Percentiles rank a stretch among this genome's conserved stretches.
Conservation (phyloP, 2,888 invertebrate genomes). For the Leucophenga maculata region DNA sequence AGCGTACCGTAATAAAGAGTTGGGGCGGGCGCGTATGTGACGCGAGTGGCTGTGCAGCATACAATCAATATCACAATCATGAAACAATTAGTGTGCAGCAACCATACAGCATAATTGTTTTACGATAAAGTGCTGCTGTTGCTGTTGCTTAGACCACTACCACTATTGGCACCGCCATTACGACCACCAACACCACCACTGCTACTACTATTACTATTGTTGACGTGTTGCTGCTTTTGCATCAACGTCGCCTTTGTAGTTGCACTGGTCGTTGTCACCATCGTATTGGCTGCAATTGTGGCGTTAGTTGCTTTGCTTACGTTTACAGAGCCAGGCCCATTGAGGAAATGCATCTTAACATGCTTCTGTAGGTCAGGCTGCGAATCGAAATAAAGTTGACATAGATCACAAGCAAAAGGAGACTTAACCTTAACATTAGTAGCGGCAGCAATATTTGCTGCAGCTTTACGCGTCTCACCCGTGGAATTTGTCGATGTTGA, state of each 20-base stretch:
- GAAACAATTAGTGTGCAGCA: too few species aligned
- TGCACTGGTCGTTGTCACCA: not conserved
- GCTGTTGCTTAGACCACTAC: too few species aligned
- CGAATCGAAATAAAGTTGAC: constrained; percentile 70
- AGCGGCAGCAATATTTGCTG: constrained; percentile 42
- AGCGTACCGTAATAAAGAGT: too few species aligned
- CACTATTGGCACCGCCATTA: too few species aligned
- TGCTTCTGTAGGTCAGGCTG: constrained; percentile 70
- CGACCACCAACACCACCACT: too few species aligned
- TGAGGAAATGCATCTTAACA: constrained; percentile 72
- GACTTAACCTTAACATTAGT: constrained; percentile 48
- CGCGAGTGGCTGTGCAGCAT: too few species aligned
- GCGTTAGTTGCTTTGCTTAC: not conserved
- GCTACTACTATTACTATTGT: too few species aligned
- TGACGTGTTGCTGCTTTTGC: not conserved
- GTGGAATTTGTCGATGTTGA: constrained; percentile 52
- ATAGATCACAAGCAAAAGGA: constrained; percentile 70
- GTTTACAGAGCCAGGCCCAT: constrained; percentile 58
- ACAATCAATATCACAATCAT: too few species aligned
- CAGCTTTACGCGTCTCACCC: constrained; percentile 55
- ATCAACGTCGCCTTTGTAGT: not conserved
- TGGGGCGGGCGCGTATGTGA: too few species aligned
- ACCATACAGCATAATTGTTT: too few species aligned
- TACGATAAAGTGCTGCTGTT: too few species aligned
- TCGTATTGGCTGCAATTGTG: not conserved